phyloP scores from a whole-genome alignment of 2,797 vertebrate genomes.

The Tachyglossus aculeatus region DNA sequence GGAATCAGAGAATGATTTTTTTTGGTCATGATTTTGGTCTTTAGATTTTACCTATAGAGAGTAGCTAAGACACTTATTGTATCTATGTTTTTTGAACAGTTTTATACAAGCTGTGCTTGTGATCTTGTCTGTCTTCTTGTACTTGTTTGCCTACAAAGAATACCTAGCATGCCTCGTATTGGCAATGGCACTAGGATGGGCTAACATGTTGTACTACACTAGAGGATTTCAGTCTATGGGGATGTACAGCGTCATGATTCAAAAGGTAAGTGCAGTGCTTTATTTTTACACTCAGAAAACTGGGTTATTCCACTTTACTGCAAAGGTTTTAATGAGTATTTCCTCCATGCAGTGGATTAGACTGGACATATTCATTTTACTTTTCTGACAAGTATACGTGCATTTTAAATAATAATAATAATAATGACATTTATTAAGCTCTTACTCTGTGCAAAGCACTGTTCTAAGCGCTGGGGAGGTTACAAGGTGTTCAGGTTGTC shows the following conservation, averaged over 20 bases:
- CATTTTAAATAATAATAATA: too few relatives aligned
- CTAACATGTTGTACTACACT: conserved; percentile 83
- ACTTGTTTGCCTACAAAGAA: conserved; percentile 79
- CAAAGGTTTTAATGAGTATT: too few relatives aligned
- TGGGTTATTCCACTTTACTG: too few relatives aligned
- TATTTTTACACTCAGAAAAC: too few relatives aligned
- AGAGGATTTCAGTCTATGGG: conserved; percentile 83
- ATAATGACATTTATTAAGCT: too few relatives aligned
- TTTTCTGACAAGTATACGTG: too few relatives aligned
- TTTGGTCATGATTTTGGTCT: not conserved
- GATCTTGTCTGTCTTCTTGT: conserved; percentile 80
- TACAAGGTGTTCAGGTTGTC: too few relatives aligned
- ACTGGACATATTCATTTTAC: too few relatives aligned
- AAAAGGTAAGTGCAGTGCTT: conserved; percentile 78
- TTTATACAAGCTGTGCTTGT: conserved; percentile 81
- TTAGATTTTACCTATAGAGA: conserved; percentile 47
- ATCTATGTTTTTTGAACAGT: conserved; percentile 72
- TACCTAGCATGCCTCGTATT: conserved; percentile 81
- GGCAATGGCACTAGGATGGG: conserved; percentile 83
- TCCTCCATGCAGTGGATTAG: too few relatives aligned
- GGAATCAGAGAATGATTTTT: conserved; percentile 11
- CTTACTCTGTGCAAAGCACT: too few relatives aligned
- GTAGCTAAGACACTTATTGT: conserved; percentile 64
- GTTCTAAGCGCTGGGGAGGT: too few relatives aligned
- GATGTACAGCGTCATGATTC: conserved; percentile 85